A percentile compares a stretch with the other conserved stretches of the same genome.
Conservation (phyloP, 2,113 vertebrate genomes). For the Meleagris gallopavo region DNA sequence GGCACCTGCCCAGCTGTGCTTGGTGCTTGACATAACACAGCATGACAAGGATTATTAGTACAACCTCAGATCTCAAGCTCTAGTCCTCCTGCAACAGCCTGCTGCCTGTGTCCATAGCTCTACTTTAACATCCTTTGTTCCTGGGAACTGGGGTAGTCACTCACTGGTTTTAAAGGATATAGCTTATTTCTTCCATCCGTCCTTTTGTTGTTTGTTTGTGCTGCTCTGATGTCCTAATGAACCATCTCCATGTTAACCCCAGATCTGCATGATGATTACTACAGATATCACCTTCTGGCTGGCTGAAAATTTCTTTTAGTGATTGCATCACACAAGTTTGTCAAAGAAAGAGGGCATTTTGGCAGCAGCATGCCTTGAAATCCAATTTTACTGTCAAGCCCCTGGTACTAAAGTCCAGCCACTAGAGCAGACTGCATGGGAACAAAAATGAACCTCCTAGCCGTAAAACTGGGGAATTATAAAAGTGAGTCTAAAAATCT, state of each 20-base stretch:
- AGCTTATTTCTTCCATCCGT: not conserved
- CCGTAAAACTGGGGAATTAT: not conserved
- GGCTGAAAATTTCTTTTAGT: not conserved
- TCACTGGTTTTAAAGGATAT: not conserved
- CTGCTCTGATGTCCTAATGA: not conserved
- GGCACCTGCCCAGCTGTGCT: not conserved
- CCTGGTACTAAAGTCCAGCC: not conserved
- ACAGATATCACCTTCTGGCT: not conserved
- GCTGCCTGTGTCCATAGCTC: too few relatives aligned
- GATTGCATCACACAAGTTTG: not conserved
- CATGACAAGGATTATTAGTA: rapidly evolving
- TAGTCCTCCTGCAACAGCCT: not conserved
- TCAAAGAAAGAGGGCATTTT: not conserved
- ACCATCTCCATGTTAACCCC: not conserved
- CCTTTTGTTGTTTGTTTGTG: not conserved
- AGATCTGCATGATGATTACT: not conserved
- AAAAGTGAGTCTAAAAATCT: not conserved
- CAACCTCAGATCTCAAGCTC: not conserved
- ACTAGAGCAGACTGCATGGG: not conserved
- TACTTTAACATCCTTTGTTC: not conserved
- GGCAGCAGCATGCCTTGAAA: not conserved
- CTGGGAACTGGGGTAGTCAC: too few relatives aligned
- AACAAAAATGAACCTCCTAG: not conserved
- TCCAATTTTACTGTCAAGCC: not conserved
- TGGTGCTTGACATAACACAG: not conserved